Evolutionary conservation across 2,113 vertebrate species (phyloP), one percentile per base, ranked within the genome.

Genomic region (Mormoops blainvillei): DNA sequence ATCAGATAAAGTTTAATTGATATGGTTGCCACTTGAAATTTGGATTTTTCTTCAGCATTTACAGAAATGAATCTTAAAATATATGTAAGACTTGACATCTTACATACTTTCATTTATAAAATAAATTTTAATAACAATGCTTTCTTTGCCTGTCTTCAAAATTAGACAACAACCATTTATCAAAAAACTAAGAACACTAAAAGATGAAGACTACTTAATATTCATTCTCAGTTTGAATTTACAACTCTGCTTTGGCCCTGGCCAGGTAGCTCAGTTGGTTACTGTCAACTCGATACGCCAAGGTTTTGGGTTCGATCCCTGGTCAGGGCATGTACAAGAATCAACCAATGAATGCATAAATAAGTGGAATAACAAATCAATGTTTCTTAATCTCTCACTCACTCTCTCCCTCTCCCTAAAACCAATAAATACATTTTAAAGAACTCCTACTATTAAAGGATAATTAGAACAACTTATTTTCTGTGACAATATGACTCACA

Each of bases 131-230:
- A 87, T 87, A 80, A 41, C 91, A 89, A 76, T 48, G 36, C 31
- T 91, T 81, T 88, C 31, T 91, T 81, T 88, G 45, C 56, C 7
- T 84, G 11, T 87, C 74, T 93, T 97, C 52, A 91, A n/a, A 91
- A 86, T 80, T 28, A 74, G 14, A 71, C 3, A 88, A 56, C 82
- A 93, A 20, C 58, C 33, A 19, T 94, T 90, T 87, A 67, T 73
- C 28, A 91, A 58, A 93, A 93, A 93, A 68, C n/a, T 84, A 80
- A 65, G 45, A 84, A 10, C 50, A 63, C 4, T 94, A 65, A 48
- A 81, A 73, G 52, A 63, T 71, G 7, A 22, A 77, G 9, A 20
- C 48, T 81, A 13, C 33, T 33, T 81, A 45, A 26, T 82, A 22
- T 84, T 90, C 13, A 7, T 81, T 95, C 84, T 94, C 36, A 58